Percentiles rank a stretch among this genome's conserved stretches.
These are phyloP conservation scores for Lanius ludovicianus DNA, from an alignment of 2,113 vertebrate species.

Conservation along the genomic window DNA sequence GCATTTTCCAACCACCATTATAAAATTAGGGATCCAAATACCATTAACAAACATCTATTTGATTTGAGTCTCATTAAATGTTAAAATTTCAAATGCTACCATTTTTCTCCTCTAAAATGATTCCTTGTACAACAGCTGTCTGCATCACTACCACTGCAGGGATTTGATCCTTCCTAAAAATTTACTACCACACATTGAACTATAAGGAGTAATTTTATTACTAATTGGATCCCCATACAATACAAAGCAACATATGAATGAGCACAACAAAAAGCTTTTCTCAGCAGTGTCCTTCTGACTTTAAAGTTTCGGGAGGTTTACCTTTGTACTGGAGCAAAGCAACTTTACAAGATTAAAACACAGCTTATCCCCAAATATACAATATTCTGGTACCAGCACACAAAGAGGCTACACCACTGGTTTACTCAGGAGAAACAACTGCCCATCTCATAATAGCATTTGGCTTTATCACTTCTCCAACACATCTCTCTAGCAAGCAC, in stretches of 20 bases:
- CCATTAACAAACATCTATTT: neutral
- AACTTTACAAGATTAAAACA: neutral
- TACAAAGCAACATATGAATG: neutral
- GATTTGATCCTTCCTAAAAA: neutral
- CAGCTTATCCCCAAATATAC: neutral
- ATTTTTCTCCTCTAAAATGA: neutral
- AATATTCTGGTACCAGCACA: neutral
- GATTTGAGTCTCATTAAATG: neutral
- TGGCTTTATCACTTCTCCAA: neutral
- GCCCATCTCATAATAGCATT: accelerated
- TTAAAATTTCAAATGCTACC: neutral
- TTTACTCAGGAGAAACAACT: neutral
- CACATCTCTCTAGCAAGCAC: neutral
- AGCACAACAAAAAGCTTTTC: neutral
- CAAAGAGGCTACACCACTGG: neutral
- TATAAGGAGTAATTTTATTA: neutral
- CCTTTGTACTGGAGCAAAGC: neutral
- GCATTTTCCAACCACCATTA: neutral
- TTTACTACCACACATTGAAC: neutral
- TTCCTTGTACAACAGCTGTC: neutral
- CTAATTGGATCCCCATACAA: neutral
- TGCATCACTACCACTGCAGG: neutral
- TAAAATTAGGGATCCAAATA: neutral
- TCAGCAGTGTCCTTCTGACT: neutral
- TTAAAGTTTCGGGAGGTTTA: neutral